These are phyloP conservation scores for Fragum whitleyi DNA, from an alignment of 2,888 invertebrate genomes.

Conservation along the genomic window DNA sequence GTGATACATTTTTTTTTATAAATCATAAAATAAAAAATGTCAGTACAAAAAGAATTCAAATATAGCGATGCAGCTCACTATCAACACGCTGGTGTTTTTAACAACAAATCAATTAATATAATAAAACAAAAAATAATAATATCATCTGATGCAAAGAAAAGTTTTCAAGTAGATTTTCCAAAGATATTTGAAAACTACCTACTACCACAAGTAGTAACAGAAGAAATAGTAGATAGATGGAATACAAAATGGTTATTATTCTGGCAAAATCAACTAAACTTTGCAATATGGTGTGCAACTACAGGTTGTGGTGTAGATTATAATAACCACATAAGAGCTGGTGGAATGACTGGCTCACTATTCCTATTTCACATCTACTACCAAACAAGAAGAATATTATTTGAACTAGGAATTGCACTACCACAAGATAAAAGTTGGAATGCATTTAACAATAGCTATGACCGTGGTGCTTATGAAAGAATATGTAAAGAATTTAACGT, in stretches of 20 bases:
- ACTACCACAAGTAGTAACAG: constrained; percentile 23
- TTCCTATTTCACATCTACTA: constrained; percentile 41
- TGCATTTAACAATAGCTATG: constrained; percentile 38
- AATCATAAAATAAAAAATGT: constrained; percentile 33
- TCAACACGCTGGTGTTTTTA: constrained; percentile 10
- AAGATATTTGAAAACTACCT: constrained; percentile 30
- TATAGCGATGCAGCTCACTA: constrained; percentile 34
- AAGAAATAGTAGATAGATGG: constrained; percentile 27
- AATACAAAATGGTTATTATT: constrained; percentile 33
- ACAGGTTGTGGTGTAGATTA: constrained; percentile 49
- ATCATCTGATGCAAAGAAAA: constrained; percentile 29
- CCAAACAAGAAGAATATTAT: constrained; percentile 39
- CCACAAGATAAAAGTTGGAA: constrained; percentile 41
- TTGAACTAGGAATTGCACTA: constrained; percentile 29
- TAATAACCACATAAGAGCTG: constrained; percentile 27
- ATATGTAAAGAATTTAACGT: constrained; percentile 43
- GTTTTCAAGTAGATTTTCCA: constrained; percentile 27
- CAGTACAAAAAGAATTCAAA: constrained; percentile 33
- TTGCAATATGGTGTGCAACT: constrained; percentile 51
- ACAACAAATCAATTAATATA: constrained; percentile 23
- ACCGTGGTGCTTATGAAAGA: constrained; percentile 37
- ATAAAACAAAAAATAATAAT: constrained; percentile 30
- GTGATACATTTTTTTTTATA: constrained; percentile 40
- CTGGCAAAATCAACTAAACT: constrained; percentile 54
- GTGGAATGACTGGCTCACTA: constrained; percentile 21